Evolutionary conservation across 2,888 invertebrate genomes (phyloP).

Genomic region (Geotrupes spiniger): DNA sequence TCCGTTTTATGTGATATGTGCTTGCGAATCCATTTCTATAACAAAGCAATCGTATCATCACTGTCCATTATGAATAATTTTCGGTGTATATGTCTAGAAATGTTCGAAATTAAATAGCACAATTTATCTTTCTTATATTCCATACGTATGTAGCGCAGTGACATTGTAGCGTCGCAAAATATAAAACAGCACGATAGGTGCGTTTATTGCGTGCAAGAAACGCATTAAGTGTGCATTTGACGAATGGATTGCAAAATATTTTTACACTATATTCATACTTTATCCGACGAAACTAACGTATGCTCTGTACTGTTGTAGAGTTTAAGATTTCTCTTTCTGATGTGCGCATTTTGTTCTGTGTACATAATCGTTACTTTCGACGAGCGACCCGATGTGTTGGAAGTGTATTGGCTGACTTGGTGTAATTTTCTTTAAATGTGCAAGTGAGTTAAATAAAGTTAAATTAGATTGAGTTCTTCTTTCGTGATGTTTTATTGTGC

Average conservation of each 20-base stretch:
- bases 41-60: background rate
- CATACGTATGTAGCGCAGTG: constrained; percentile 3
- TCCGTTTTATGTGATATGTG: too few species aligned
- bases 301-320: background rate
- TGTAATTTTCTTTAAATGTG: constrained; percentile 8
- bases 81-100: constrained; percentile 7
- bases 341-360: background rate
- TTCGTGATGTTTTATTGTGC: background rate
- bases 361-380: background rate
- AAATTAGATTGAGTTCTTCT: constrained; percentile 1
- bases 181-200: constrained; percentile 5
- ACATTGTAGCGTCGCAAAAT: constrained; percentile 2
- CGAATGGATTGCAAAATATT: constrained; percentile 10
- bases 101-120: constrained; percentile 8
- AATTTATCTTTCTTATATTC: constrained; percentile 11
- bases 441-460: constrained; percentile 6
- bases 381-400: background rate
- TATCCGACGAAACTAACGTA: constrained; percentile 2
- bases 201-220: constrained; percentile 1
- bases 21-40: too few species aligned
- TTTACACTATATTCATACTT: constrained; percentile 13
- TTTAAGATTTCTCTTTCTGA: too few species aligned
- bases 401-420: constrained; percentile 2
- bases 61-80: background rate
- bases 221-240: constrained; percentile 8